phyloP scores from a whole-genome alignment of 2,797 vertebrate genomes.

The Luscinia megarhynchos region DNA sequence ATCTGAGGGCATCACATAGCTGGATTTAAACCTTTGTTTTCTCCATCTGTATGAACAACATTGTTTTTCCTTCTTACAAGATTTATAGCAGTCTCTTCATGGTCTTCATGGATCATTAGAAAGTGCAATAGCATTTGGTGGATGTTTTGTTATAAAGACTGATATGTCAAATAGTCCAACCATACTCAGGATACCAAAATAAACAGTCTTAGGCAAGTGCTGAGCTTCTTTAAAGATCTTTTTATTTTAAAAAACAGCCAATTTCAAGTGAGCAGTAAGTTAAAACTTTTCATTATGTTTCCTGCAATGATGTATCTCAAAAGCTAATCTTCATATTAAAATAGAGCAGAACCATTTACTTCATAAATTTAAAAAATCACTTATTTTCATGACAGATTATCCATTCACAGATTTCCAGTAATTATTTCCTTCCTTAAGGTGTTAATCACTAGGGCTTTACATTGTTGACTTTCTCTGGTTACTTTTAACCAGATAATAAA shows the following conservation, averaged over 20 bases:
- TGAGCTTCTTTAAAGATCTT: not conserved
- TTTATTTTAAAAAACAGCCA: not conserved
- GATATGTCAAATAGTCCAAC: not conserved
- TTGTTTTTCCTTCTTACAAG: not conserved
- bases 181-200: not conserved
- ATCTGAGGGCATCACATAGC: not conserved
- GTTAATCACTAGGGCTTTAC: not conserved
- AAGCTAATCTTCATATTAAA: not conserved
- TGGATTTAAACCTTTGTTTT: not conserved
- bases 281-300: not conserved
- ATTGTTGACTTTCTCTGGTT: not conserved
- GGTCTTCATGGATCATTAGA: constrained; percentile 45
- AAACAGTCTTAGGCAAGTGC: not conserved
- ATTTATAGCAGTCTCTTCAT: constrained; percentile 17
- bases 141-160: not conserved
- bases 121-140: constrained; percentile 3
- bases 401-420: not conserved
- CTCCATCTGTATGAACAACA: not conserved
- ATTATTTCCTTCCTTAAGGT: not conserved
- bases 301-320: not conserved
- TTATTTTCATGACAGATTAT: not conserved
- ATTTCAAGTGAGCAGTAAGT: not conserved
- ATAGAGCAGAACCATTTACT: not conserved
- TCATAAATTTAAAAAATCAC: not conserved
- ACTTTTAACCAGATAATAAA: not conserved